phyloP scores from a whole-genome alignment of 1,140 invertebrate species.

The Achatina immaculata region DNA sequence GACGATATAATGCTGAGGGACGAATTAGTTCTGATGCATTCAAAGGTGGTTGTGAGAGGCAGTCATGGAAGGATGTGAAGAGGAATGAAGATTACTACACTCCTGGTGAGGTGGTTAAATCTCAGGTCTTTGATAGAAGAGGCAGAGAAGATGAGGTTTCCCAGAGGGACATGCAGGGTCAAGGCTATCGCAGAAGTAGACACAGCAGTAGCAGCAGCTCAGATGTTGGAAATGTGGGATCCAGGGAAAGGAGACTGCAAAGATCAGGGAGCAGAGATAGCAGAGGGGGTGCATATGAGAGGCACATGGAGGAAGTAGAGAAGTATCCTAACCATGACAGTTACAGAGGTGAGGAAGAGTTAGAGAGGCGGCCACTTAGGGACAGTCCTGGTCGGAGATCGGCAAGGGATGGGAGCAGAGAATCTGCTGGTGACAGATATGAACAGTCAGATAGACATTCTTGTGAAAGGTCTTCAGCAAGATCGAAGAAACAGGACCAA shows the following conservation, averaged over 20 bases:
- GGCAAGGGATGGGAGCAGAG: constrained; percentile 13
- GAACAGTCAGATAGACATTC: background rate
- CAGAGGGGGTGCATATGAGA: background rate
- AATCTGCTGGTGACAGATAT: constrained; percentile 13
- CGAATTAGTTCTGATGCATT: constrained; percentile 7
- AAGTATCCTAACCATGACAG: background rate
- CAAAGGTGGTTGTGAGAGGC: constrained; percentile 3
- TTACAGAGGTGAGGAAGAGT: background rate
- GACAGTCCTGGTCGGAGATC: constrained; percentile 5
- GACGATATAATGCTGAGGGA: constrained; percentile 17
- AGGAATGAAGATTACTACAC: constrained; percentile 2
- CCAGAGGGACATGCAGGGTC: background rate
- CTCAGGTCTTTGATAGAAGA: background rate
- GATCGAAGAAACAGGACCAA: constrained; percentile 13
- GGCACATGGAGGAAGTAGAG: constrained; percentile 16
- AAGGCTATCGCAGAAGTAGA: background rate
- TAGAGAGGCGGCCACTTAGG: background rate
- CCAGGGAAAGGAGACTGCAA: constrained; percentile 6
- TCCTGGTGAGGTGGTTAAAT: background rate
- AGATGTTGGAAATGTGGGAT: background rate
- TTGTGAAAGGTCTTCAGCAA: constrained; percentile 7
- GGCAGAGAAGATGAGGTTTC: constrained; percentile 4
- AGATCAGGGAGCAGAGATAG: constrained; percentile 21
- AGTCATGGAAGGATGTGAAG: background rate
- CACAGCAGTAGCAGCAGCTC: constrained; percentile 31